Evolutionary conservation across 1,140 invertebrate species (phyloP).

Genomic region (Achroia grisella): DNA sequence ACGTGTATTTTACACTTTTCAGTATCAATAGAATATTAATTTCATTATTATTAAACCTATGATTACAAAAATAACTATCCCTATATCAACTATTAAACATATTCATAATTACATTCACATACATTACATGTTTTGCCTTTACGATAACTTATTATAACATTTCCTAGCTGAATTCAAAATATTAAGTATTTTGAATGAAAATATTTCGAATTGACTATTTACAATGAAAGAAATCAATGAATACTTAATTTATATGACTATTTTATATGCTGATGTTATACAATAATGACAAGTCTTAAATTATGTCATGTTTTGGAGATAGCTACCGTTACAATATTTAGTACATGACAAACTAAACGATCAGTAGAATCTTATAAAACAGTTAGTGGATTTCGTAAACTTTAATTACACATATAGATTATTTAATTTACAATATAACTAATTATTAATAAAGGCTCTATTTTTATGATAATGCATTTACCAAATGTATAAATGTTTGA

Average conservation of each 20-base stretch:
- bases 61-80: constrained; percentile 63
- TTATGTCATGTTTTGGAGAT: constrained; percentile 43
- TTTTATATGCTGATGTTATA: constrained; percentile 23
- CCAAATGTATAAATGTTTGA: constrained; percentile 8
- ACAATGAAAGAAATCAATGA: constrained; percentile 8
- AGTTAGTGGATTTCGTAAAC: no score
- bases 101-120: constrained; percentile 25
- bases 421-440: no score
- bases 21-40: constrained; percentile 46
- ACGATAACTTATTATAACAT: constrained; percentile 5
- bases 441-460: no score
- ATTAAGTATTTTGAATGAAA: background rate
- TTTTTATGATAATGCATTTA: no score
- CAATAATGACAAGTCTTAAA: constrained; percentile 29
- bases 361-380: no score
- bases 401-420: no score
- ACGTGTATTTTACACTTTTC: constrained; percentile 54
- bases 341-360: constrained; percentile 31
- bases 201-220: constrained; percentile 22
- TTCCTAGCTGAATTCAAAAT: background rate
- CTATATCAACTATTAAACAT: constrained; percentile 31
- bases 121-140: constrained; percentile 16
- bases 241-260: constrained; percentile 28
- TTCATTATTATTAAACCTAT: constrained; percentile 24
- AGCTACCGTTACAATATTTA: constrained; percentile 34